A percentile compares a stretch with the other conserved stretches of the same genome.
These are phyloP conservation scores for Vulpes ferrilata DNA, from an alignment of 2,113 vertebrate species.

Conservation along the genomic window DNA sequence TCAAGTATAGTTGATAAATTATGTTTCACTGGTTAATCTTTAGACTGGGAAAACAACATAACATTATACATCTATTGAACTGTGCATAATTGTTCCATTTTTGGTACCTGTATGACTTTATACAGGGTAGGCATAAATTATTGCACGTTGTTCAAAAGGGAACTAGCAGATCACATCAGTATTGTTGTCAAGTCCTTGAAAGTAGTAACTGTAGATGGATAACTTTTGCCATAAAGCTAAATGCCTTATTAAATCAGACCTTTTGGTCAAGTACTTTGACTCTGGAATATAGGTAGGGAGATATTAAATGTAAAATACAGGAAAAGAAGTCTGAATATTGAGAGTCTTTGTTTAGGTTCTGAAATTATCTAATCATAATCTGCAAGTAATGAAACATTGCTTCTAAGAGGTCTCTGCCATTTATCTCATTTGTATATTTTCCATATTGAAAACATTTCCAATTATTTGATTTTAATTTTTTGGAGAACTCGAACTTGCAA, in stretches of 20 bases:
- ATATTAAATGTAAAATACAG: background rate
- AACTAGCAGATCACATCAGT: background rate
- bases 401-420: background rate
- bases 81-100: background rate
- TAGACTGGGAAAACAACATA: slow-evolving; percentile 11
- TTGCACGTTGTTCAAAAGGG: background rate
- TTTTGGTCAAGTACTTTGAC: slow-evolving; percentile 25
- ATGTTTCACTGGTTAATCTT: slow-evolving; percentile 17
- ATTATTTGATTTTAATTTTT: slow-evolving; percentile 66
- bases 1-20: background rate
- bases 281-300: background rate
- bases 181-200: background rate
- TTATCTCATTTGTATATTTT: slow-evolving; percentile 47
- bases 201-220: background rate
- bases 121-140: background rate
- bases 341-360: slow-evolving; percentile 27
- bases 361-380: slow-evolving; percentile 13
- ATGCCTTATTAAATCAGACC: background rate
- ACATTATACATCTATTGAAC: background rate
- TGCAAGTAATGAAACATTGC: background rate
- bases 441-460: slow-evolving; percentile 27
- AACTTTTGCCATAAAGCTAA: background rate
- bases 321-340: background rate
- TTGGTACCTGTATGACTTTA: background rate
- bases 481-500: background rate